phyloP scores from a whole-genome alignment of 2,888 invertebrate species.

The Anagyrus pseudococci region DNA sequence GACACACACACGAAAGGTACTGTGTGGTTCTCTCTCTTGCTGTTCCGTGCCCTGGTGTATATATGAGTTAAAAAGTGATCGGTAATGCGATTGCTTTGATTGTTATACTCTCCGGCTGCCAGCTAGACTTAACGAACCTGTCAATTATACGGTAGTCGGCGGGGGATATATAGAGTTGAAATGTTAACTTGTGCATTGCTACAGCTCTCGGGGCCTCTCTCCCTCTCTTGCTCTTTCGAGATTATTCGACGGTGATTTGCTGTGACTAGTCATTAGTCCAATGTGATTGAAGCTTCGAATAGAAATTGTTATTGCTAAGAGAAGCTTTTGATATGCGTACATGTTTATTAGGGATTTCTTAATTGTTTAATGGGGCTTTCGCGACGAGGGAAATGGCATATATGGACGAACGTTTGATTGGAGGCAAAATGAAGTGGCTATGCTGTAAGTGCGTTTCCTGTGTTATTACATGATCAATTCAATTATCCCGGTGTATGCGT shows the following conservation, averaged over 20 bases:
- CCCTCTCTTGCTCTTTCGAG: neutral
- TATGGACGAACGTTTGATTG: neutral
- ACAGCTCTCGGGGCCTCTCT: too few species aligned
- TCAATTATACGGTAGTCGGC: constrained; percentile 27
- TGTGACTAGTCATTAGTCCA: neutral
- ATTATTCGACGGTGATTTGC: neutral
- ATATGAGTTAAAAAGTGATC: too few species aligned
- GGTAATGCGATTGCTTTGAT: too few species aligned
- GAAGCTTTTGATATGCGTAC: neutral
- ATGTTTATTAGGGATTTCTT: too few species aligned
- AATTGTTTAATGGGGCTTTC: neutral
- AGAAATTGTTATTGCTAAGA: neutral
- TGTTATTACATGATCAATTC: constrained; percentile 15
- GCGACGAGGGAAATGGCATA: neutral
- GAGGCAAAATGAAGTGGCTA: neutral
- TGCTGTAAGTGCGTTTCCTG: neutral
- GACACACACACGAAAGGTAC: too few species aligned
- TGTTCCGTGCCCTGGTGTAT: too few species aligned
- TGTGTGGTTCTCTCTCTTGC: too few species aligned
- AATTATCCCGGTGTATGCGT: too few species aligned
- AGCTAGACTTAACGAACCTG: neutral
- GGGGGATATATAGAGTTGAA: neutral
- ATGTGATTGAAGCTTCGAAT: neutral
- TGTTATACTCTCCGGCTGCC: too few species aligned
- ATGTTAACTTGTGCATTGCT: neutral